Evolutionary conservation across 2,797 vertebrate genomes (phyloP).

Genomic region (Delichon dasypus): DNA sequence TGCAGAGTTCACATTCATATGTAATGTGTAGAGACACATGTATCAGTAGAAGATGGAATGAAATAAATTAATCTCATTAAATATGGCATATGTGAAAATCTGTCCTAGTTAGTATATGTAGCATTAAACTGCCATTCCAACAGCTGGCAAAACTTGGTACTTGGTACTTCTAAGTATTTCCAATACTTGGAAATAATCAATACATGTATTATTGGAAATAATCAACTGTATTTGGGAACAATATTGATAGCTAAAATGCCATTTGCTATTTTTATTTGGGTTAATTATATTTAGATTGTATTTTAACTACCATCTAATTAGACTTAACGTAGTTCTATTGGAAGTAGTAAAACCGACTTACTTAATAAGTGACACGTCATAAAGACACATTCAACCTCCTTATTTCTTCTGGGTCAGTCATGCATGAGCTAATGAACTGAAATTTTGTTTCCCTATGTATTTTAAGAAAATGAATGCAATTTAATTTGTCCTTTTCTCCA

Average conservation of each 20-base stretch:
- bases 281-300: slow-evolving; percentile 89
- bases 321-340: slow-evolving; percentile 81
- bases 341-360: slow-evolving; percentile 79
- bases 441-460: slow-evolving; percentile 87
- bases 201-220: slow-evolving; percentile 77
- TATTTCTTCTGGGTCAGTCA: slow-evolving; percentile 78
- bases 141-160: slow-evolving; percentile 81
- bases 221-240: slow-evolving; percentile 87
- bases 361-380: slow-evolving; percentile 78
- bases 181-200: slow-evolving; percentile 88
- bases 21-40: not conserved
- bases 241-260: slow-evolving; percentile 85
- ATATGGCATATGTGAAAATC: not conserved
- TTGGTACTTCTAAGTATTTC: not conserved
- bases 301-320: slow-evolving; percentile 90
- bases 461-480: slow-evolving; percentile 89
- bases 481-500: slow-evolving; percentile 82
- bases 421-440: slow-evolving; percentile 79
- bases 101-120: not conserved
- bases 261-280: slow-evolving; percentile 87
- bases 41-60: not conserved
- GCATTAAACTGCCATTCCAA: slow-evolving; percentile 85
- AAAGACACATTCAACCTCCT: slow-evolving; percentile 75
- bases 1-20: not conserved
- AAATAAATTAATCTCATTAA: slow-evolving; percentile 1